Percentiles rank a stretch among this genome's conserved stretches.
Evolutionary conservation across 2,113 vertebrate genomes (phyloP).

Genomic region (Sinocyclocheilus anshuiensis): DNA sequence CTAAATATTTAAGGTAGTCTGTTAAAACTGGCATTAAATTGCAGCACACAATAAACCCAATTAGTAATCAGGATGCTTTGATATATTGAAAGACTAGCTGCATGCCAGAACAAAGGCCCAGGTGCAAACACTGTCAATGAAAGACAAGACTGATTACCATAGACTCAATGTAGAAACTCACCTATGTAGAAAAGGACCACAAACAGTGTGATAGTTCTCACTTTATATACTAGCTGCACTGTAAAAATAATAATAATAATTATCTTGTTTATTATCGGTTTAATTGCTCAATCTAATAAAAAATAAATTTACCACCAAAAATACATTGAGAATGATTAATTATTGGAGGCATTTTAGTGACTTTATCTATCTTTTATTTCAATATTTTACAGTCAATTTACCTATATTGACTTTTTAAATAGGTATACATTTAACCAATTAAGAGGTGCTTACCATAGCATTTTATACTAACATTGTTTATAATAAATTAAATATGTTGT

Average conservation of each 20-base stretch:
- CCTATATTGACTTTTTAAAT: background rate
- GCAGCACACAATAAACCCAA: conserved; percentile 5
- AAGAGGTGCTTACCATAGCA: background rate
- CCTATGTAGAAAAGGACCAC: background rate
- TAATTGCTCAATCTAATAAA: background rate
- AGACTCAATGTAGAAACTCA: background rate
- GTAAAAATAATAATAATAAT: background rate
- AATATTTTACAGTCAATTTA: background rate
- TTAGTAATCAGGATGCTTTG: conserved; percentile 7
- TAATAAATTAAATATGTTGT: background rate
- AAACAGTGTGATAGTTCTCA: background rate
- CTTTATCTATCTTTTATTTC: no score
- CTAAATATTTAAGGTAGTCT: background rate
- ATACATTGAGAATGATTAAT: no score
- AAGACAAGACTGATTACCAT: background rate
- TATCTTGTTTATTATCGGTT: background rate
- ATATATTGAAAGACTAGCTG: conserved; percentile 12
- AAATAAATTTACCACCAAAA: no score
- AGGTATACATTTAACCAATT: background rate
- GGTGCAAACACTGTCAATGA: background rate
- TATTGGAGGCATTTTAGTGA: no score
- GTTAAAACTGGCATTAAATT: background rate
- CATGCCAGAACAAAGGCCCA: conserved; percentile 9
- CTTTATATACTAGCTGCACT: background rate
- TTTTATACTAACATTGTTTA: background rate